Evolutionary conservation across 2,888 invertebrate species (phyloP), one percentile per base, ranked within the genome.

Genomic region (Chrysopilus asiliformis): DNA sequence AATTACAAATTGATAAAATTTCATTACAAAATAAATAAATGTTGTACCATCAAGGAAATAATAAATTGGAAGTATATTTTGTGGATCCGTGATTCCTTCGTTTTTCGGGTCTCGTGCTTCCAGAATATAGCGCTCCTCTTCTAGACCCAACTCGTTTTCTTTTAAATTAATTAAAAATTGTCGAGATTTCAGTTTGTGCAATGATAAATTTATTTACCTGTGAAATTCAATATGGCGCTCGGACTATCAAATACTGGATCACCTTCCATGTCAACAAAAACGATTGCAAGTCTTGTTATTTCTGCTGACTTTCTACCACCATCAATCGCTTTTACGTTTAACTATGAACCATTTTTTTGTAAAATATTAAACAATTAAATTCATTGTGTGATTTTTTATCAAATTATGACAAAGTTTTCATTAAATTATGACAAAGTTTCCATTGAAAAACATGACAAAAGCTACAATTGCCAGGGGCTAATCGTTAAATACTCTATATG

Each of bases 261-360:
- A 3, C 64, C 67, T 20, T 59, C 53, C 12, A 65, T 64, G 12
- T 69, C 66, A 19, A 71, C 64, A 47, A 70, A 69, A 15, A 64
- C 54, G 0, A 68, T 53, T 2, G 48, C 54, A 24, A 68, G 42
- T 2, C 60, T 50, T 27, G 49, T 47, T 12, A 48, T 32, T 38
- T 45, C 38, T 10, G 26, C 34, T 2, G 49, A 46, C n/a, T 34
- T 28, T 34, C 43, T 44, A 14, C 48, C 71, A 4, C 67, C 64
- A 47, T 72, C 71, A 3, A 60, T 63, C 1, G 67, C 71, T 18
- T 58, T 58, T 31, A 72, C 53, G 5, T 58, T 66, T 12, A 71
- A 50, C 71, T 71, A 41, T 43, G 41, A 26, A 31, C n/a, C n/a
- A n/a, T n/a, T n/a, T n/a, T n/a, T n/a, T n/a, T n/a, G n/a, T n/a